Percentiles rank a stretch among this genome's conserved stretches.
phyloP scores from a whole-genome alignment of 2,888 invertebrate species.

The Leptopterna dolabrata region DNA sequence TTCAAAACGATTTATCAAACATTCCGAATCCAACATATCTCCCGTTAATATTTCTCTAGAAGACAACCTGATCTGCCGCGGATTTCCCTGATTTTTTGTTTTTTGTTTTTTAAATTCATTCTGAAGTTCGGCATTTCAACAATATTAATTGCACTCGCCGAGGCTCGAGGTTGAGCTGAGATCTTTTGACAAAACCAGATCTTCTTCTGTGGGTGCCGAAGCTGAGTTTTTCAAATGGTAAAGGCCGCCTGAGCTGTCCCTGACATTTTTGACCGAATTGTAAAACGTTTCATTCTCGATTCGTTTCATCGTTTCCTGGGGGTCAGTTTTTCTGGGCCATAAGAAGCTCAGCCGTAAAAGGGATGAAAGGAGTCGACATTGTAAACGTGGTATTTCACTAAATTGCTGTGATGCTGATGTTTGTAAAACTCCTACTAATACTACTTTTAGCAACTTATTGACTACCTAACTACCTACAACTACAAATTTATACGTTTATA shows the following conservation, averaged over 20 bases:
- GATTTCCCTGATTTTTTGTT: not conserved
- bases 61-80: not conserved
- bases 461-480: too few relatives aligned
- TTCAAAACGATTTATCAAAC: not conserved
- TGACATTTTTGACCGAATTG: not conserved
- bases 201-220: not conserved
- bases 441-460: too few relatives aligned
- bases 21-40: not conserved
- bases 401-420: too few relatives aligned
- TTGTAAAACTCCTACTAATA: too few relatives aligned
- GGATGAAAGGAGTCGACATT: too few relatives aligned
- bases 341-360: too few relatives aligned
- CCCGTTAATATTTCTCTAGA: not conserved
- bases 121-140: not conserved
- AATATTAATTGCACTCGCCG: not conserved
- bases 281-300: not conserved
- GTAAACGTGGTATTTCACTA: too few relatives aligned
- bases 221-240: not conserved
- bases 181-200: not conserved
- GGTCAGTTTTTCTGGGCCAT: not conserved
- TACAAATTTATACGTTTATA: too few relatives aligned
- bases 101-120: not conserved
- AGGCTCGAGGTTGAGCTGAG: not conserved
- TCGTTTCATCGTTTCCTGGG: not conserved
- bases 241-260: not conserved